Base-by-base conservation (phyloP, 2,113 vertebrate species). In the Chionomys nivalis region DNA sequence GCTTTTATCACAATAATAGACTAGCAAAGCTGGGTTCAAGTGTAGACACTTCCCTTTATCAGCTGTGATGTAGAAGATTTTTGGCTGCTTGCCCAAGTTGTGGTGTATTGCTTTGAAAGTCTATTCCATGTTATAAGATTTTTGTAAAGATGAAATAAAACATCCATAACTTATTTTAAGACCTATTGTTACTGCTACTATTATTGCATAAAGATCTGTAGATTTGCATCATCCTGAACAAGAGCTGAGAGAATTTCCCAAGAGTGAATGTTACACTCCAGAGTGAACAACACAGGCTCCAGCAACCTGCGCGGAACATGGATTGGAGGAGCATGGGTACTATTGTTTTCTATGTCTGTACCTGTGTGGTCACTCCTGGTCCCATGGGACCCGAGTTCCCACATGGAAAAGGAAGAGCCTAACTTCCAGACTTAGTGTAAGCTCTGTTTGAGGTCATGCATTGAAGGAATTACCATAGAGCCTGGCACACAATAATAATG, bases 81-180 rank as follows among this genome's bases (percentile, higher is more conserved):
- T 14, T 39, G 55, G 49, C 33, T 39, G n/a, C 5, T 92, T 33
- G 26, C 68, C 77, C 42, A 65, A 49, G 2, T 83, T 28, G 90
- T 66, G 49, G 72, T 73, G 85, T n/a, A 42, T 93, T 93, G 68
- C 42, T 70, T 81, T 36, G 31, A 49, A 89, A 94, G 73, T 58
- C 58, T 36, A 3, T 44, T 44, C 8, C 36, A 68, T 90, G 55
- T 92, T 92, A 12, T 65, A 87, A 78, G 81, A 89, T n/a, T 24
- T 86, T n/a, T 63, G 12, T 42, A 23, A 93, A 58, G 58, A 96
- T 55, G 26, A 93, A 89, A 72, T 7, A 70, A 93, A 95, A 85
- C 5, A 68, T 8, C 70, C 77, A 10, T 4, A 66, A 70, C 68
- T 96, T 72, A 77, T 55, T 89, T 82, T 31, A 89, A 94, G 86